Evolutionary conservation across 2,888 invertebrate genomes (phyloP), one percentile per base, ranked within the genome.

Genomic region (Drosophila diplacantha): DNA sequence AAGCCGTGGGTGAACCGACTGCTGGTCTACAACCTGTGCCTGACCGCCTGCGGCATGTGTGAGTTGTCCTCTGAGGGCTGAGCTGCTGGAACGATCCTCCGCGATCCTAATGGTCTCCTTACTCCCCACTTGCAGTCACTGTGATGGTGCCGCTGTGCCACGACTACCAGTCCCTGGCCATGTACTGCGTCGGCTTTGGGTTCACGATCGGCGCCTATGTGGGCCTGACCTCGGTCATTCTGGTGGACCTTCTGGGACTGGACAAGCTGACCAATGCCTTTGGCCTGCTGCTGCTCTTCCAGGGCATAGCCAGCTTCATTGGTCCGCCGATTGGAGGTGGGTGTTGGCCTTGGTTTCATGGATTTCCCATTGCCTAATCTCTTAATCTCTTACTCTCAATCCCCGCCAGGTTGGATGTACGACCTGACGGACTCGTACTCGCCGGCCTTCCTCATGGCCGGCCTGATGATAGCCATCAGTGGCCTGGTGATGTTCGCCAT

Each of bases 261-360:
- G 96, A 97, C 72, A 94, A 92, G 85, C 90, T 98, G 56, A 98
- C 97, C n/a, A 97, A 97, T 88, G 96, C 97, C 24, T 98, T 98
- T 88, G 98, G 98, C 8, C 90, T 98, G 37, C 90, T 98, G 52
- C 89, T 98, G 70, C 91, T 98, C 51, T 97, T 97, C 89, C 97
- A 98, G 91, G 98, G 98, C 53, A 92, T 96, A 55, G 97, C 97
- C 5, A 96, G 97, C 2, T 91, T 97, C 8, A 91, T 97, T 69
- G 98, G 98, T 49, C 95, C 97, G 56, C 98, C 98, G 16, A 92
- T 97, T 73, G 97, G 95, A 88, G 98, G 98, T 97, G 91, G 88
- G 74, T 63, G 2, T 20, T 20, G 20, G 2, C 2, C 3, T 20
- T 20, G 20, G 20, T 20, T 20, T 20, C 20, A 3, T 20, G 20